Conservation (phyloP, 2,113 vertebrate genomes). For the Pachypanchax playfairii region DNA sequence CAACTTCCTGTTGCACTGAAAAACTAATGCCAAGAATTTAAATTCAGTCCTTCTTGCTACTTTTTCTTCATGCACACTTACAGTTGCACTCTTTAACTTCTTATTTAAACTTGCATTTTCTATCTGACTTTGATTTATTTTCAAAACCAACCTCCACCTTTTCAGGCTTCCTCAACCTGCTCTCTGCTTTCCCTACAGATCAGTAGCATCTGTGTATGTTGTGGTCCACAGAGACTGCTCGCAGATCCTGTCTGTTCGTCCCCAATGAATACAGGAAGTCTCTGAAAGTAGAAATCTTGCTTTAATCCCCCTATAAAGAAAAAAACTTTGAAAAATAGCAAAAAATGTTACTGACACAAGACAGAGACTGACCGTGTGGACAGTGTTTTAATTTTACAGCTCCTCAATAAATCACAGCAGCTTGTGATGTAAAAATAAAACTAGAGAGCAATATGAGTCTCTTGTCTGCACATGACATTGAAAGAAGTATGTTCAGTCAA, state of each 20-base stretch:
- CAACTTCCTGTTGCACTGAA: not conserved
- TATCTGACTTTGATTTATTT: not conserved
- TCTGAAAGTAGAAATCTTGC: no score
- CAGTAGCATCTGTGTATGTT: not conserved
- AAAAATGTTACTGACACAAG: not conserved
- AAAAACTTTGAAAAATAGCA: no score
- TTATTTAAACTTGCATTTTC: no score
- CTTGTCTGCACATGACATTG: constrained; percentile 10
- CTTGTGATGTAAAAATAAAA: constrained; percentile 27
- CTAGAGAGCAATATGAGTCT: constrained; percentile 9
- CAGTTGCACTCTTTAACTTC: not conserved
- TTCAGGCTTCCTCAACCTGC: not conserved
- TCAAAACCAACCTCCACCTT: not conserved
- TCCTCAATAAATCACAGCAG: constrained; percentile 6
- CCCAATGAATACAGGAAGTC: no score
- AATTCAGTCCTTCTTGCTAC: not conserved
- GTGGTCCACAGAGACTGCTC: no score
- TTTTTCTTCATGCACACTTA: not conserved
- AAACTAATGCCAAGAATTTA: not conserved
- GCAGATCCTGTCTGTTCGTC: no score
- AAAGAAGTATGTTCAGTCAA: constrained; percentile 45
- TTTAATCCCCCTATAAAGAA: no score
- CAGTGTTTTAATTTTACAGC: constrained; percentile 21
- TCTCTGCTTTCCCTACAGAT: not conserved
- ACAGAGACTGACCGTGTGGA: constrained; percentile 2